These are phyloP conservation scores for Itoplectis maculator DNA, from an alignment of 2,888 invertebrate genomes.

Conservation along the genomic window DNA sequence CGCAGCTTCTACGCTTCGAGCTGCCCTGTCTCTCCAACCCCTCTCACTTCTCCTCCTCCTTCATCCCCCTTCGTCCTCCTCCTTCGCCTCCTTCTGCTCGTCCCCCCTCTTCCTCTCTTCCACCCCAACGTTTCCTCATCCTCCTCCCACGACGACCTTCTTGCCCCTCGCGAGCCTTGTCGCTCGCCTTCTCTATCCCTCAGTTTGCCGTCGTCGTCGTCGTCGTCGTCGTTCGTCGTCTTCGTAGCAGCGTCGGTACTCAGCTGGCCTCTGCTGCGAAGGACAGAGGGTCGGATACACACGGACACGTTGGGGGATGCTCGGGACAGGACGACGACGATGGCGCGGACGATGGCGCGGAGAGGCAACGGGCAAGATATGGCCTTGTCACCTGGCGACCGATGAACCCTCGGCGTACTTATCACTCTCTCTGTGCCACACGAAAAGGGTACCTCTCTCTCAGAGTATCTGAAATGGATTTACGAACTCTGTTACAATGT, in stretches of 20 bases:
- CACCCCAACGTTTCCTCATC: conserved; percentile 1
- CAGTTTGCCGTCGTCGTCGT: conserved; percentile 1
- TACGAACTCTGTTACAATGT: neutral
- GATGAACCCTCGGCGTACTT: conserved; percentile 11
- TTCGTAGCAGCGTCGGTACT: neutral
- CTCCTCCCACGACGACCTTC: conserved; percentile 24
- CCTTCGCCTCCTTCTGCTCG: conserved; percentile 52
- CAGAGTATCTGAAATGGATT: neutral
- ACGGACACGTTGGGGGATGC: conserved; percentile 32
- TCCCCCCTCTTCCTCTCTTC: conserved; percentile 29
- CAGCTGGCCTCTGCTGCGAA: conserved; percentile 8
- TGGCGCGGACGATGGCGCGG: conserved; percentile 29
- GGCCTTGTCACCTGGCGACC: conserved; percentile 52
- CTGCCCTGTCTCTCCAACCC: conserved; percentile 33
- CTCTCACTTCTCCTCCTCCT: conserved; percentile 27
- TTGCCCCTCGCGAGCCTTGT: conserved; percentile 33
- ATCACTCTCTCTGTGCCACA: conserved; percentile 17
- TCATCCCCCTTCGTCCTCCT: conserved; percentile 21
- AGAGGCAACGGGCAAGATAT: conserved; percentile 31
- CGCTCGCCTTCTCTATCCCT: conserved; percentile 17
- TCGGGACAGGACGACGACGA: conserved; percentile 31
- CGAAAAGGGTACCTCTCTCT: neutral
- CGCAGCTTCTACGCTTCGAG: conserved; percentile 73
- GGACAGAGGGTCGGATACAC: conserved; percentile 40
- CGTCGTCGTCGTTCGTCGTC: neutral